A percentile compares a stretch with the other conserved stretches of the same genome.
phyloP scores from a whole-genome alignment of 1,140 invertebrate species.

The Philotrypesis tridentata region DNA sequence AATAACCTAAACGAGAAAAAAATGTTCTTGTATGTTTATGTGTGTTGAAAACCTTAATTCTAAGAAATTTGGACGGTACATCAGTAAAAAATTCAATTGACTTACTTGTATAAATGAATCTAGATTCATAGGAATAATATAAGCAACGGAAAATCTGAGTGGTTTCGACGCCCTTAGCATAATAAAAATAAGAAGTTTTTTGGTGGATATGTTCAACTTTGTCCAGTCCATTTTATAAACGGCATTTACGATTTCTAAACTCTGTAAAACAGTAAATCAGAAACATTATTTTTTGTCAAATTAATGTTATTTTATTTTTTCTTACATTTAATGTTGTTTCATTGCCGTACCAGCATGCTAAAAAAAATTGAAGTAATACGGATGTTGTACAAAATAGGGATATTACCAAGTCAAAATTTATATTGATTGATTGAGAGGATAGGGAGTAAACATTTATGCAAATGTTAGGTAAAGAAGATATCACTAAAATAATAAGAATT shows the following conservation, averaged over 20 bases:
- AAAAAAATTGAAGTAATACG: constrained; percentile 12
- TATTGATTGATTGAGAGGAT: neutral
- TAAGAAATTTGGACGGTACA: no score
- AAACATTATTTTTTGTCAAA: no score
- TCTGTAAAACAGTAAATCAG: constrained; percentile 9
- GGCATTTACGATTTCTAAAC: neutral
- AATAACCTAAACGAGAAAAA: constrained; percentile 27
- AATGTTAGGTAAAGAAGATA: constrained; percentile 34
- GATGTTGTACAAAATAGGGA: neutral
- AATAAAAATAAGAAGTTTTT: constrained; percentile 32
- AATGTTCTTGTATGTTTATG: neutral
- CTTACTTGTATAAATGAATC: constrained; percentile 36
- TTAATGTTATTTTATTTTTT: neutral
- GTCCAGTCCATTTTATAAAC: constrained; percentile 32
- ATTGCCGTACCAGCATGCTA: constrained; percentile 42
- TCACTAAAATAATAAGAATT: neutral
- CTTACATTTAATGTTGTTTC: constrained; percentile 30
- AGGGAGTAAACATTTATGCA: constrained; percentile 40
- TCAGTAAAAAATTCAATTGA: neutral
- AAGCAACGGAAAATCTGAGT: neutral
- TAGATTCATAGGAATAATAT: constrained; percentile 26
- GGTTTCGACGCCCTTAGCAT: constrained; percentile 25
- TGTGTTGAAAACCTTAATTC: no score
- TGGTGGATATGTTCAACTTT: neutral
- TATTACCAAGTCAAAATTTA: constrained; percentile 10